Percentiles rank a stretch among this genome's conserved stretches.
Evolutionary conservation across 2,888 invertebrate genomes (phyloP).

Genomic region (Catocala nupta): DNA sequence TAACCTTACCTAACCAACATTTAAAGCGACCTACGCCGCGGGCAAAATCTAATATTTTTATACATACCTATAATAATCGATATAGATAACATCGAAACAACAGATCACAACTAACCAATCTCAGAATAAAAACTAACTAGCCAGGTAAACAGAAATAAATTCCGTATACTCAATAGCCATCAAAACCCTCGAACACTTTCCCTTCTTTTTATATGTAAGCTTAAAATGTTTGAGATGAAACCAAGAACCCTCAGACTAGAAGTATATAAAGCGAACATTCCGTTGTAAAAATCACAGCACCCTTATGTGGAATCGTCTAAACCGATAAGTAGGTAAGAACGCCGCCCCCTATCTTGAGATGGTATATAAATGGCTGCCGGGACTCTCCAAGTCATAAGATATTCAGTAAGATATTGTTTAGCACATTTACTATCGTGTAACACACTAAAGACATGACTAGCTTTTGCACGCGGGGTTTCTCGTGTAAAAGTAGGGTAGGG

Average conservation of each 20-base stretch:
- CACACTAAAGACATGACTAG: too few relatives aligned
- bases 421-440: too few relatives aligned
- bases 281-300: slow-evolving; percentile 59
- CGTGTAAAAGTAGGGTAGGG: too few relatives aligned
- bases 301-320: slow-evolving; percentile 64
- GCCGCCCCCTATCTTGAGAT: slow-evolving; percentile 58
- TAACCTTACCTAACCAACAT: too few relatives aligned
- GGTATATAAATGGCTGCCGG: slow-evolving; percentile 38
- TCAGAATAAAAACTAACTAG: neutral
- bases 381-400: slow-evolving; percentile 36
- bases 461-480: too few relatives aligned
- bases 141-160: too few relatives aligned
- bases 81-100: too few relatives aligned
- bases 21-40: too few relatives aligned
- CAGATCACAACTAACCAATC: too few relatives aligned
- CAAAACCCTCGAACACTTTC: neutral
- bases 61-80: too few relatives aligned
- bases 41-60: too few relatives aligned
- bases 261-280: slow-evolving; percentile 56
- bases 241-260: slow-evolving; percentile 14
- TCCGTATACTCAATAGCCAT: too few relatives aligned
- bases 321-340: slow-evolving; percentile 68
- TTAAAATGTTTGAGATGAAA: neutral
- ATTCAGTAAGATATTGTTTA: neutral
- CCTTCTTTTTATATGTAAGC: slow-evolving; percentile 2